Evolutionary conservation across 2,113 vertebrate genomes (phyloP).

Genomic region (Chionomys nivalis): DNA sequence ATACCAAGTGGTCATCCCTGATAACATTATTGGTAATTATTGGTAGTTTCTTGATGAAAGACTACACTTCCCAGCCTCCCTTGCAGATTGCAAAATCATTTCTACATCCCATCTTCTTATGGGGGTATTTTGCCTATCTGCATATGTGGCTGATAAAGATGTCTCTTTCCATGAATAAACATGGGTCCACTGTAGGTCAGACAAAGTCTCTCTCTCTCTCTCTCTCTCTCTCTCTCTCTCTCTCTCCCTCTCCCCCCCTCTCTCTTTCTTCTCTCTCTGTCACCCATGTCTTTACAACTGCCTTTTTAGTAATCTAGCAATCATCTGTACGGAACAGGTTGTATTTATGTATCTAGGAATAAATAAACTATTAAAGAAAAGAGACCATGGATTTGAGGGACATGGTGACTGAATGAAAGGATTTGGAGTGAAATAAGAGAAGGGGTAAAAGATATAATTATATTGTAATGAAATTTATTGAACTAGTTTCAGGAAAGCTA

Average conservation of each 20-base stretch:
- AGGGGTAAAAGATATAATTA: neutral
- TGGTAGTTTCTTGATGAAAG: neutral
- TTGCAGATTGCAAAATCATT: neutral
- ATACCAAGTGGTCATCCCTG: neutral
- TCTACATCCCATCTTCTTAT: neutral
- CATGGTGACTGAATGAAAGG: neutral
- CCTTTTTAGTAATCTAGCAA: neutral
- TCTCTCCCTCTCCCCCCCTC: too few relatives aligned
- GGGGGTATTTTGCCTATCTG: neutral
- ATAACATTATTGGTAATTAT: neutral
- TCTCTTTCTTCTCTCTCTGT: neutral
- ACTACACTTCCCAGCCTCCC: neutral
- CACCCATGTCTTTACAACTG: neutral
- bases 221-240: too few relatives aligned
- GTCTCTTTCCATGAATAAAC: neutral
- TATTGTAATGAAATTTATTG: neutral
- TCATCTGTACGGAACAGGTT: neutral
- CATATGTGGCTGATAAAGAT: neutral
- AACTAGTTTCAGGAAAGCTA: too few relatives aligned
- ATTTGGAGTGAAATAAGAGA: neutral
- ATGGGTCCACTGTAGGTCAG: neutral
- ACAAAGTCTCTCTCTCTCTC: neutral
- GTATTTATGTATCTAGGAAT: neutral
- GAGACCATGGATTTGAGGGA: neutral
- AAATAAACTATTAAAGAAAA: neutral